Evolutionary conservation across 2,797 vertebrate species (phyloP).

Genomic region (Hipposideros larvatus): DNA sequence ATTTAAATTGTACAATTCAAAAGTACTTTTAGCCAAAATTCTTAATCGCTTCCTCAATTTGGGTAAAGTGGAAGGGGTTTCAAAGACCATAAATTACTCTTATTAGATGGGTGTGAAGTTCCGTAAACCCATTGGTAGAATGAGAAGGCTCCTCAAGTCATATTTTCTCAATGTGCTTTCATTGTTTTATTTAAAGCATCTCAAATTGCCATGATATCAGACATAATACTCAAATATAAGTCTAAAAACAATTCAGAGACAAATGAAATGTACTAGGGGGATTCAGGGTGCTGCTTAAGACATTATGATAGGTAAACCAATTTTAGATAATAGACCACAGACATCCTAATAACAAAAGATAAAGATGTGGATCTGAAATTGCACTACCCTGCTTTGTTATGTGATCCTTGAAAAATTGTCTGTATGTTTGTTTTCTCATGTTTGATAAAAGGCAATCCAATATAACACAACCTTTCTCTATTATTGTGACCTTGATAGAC

Average conservation of each 20-base stretch:
- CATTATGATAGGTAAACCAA: neutral
- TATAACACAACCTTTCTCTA: neutral
- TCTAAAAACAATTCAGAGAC: neutral
- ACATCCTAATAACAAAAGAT: neutral
- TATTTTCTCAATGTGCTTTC: constrained; percentile 7
- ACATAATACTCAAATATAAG: neutral
- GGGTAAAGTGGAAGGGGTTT: neutral
- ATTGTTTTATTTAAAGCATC: neutral
- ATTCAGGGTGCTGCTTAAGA: neutral
- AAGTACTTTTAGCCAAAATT: constrained; percentile 31
- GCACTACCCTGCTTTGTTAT: neutral
- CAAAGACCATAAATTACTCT: neutral
- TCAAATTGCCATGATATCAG: neutral
- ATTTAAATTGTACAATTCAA: neutral
- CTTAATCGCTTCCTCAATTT: neutral
- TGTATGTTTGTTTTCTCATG: neutral
- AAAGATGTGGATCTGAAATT: neutral
- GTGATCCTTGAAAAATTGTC: neutral
- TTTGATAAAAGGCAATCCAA: neutral
- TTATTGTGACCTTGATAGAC: neutral
- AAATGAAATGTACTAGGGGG: neutral
- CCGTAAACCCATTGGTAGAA: neutral
- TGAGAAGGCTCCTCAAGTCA: neutral
- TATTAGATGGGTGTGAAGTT: neutral
- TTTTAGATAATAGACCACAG: neutral